A percentile compares a stretch with the other conserved stretches of the same genome.
Evolutionary conservation across 2,888 invertebrate species (phyloP).

Genomic region (Leptinotarsa juncta): DNA sequence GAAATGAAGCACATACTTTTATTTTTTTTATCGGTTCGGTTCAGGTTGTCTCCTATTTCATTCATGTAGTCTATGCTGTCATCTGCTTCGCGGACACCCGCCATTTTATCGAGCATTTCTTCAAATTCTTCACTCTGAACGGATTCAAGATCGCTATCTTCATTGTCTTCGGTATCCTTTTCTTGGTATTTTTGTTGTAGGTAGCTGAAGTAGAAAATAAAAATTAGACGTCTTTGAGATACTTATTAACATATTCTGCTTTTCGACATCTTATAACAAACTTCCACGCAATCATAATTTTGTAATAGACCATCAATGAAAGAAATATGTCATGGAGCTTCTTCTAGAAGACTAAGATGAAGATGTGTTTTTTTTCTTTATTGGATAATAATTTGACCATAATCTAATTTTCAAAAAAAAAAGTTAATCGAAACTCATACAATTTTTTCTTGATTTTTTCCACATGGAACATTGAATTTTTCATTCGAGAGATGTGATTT

Average conservation of each 20-base stretch:
- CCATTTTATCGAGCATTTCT: constrained; percentile 72
- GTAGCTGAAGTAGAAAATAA: constrained; percentile 68
- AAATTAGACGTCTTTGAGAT: constrained; percentile 52
- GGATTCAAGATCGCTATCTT: constrained; percentile 76
- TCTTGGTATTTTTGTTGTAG: constrained; percentile 67
- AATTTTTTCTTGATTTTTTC: too few relatives aligned
- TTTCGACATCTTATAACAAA: too few relatives aligned
- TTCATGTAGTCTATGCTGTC: constrained; percentile 76
- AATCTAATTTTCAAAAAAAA: too few relatives aligned
- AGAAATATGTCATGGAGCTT: too few relatives aligned
- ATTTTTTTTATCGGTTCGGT: constrained; percentile 48
- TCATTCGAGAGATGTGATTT: too few relatives aligned
- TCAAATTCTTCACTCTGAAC: constrained; percentile 85
- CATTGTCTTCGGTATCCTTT: constrained; percentile 66
- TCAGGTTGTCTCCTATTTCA: constrained; percentile 70
- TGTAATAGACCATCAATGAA: too few relatives aligned
- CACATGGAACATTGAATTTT: too few relatives aligned
- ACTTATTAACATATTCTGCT: not conserved
- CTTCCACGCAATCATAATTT: too few relatives aligned
- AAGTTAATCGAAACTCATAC: too few relatives aligned
- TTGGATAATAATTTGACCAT: too few relatives aligned
- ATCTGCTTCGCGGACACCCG: constrained; percentile 65
- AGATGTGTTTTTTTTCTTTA: too few relatives aligned
- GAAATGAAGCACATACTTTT: constrained; percentile 31
- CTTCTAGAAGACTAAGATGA: too few relatives aligned